A percentile compares a stretch with the other conserved stretches of the same genome.
Conservation (phyloP, 2,113 vertebrate genomes). For the Nesogale talazaci region DNA sequence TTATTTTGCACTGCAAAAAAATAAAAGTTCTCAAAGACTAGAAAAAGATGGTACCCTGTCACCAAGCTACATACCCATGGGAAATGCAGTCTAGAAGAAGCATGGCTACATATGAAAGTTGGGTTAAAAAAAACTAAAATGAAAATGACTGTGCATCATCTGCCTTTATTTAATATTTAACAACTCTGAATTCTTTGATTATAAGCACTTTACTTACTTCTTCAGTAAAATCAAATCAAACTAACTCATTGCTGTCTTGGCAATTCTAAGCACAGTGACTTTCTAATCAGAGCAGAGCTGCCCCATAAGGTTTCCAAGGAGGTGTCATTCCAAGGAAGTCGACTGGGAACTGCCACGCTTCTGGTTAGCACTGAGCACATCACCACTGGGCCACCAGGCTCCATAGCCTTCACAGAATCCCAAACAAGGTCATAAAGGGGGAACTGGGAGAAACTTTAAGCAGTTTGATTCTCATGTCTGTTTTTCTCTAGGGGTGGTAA, state of each 20-base stretch:
- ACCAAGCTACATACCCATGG: background rate
- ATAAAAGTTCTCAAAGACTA: slow-evolving; percentile 30
- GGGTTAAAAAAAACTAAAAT: slow-evolving; percentile 15
- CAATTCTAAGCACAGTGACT: background rate
- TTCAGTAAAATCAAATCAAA: background rate
- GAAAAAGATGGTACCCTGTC: background rate
- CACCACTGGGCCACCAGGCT: background rate
- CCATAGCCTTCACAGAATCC: background rate
- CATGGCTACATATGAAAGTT: slow-evolving; percentile 20
- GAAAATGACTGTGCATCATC: background rate
- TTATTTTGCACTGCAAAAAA: slow-evolving; percentile 67
- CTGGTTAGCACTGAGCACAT: background rate
- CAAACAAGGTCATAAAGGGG: too few relatives aligned
- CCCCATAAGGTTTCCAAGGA: background rate
- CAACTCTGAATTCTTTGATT: background rate
- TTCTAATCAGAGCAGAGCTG: background rate
- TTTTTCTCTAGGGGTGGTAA: too few relatives aligned
- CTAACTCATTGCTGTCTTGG: background rate
- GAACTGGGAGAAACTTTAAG: too few relatives aligned
- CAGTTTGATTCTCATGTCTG: too few relatives aligned
- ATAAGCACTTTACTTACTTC: background rate
- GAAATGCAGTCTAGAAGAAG: background rate
- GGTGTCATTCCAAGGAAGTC: background rate
- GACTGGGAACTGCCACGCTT: background rate
- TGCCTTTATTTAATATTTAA: background rate